Percentiles rank a stretch among this genome's conserved stretches.
Evolutionary conservation across 1,140 invertebrate species (phyloP).

Genomic region (Ceratina japonica): DNA sequence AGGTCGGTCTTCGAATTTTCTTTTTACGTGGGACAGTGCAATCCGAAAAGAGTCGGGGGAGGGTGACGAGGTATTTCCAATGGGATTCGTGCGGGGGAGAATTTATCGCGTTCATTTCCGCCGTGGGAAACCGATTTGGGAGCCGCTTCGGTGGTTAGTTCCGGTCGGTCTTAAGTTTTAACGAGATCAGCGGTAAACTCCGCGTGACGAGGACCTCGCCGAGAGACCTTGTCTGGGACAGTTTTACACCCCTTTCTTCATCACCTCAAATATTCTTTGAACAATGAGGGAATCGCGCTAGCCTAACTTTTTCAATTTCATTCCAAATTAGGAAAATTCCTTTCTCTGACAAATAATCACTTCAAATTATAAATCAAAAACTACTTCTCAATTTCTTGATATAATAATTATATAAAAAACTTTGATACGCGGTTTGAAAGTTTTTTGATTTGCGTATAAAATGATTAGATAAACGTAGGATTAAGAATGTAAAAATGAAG

Average conservation of each 20-base stretch:
- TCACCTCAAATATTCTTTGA: neutral
- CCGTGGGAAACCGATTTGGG: constrained; percentile 41
- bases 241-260: constrained; percentile 8
- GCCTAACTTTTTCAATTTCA: neutral
- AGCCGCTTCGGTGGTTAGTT: constrained; percentile 19
- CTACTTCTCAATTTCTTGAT: no score
- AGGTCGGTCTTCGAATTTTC: no score
- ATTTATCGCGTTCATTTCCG: constrained; percentile 54
- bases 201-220: constrained; percentile 36
- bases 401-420: no score
- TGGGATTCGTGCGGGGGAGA: constrained; percentile 18
- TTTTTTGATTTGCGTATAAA: no score
- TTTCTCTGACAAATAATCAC: no score
- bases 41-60: neutral
- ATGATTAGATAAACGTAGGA: no score
- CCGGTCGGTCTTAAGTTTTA: constrained; percentile 55
- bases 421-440: no score
- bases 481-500: no score
- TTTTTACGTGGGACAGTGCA: no score
- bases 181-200: constrained; percentile 57
- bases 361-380: no score
- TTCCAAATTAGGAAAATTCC: no score
- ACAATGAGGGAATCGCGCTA: neutral
- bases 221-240: constrained; percentile 2
- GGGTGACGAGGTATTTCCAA: neutral